Base-by-base conservation (phyloP, 2,888 invertebrate genomes). In the Phyllotreta cruciferae region DNA sequence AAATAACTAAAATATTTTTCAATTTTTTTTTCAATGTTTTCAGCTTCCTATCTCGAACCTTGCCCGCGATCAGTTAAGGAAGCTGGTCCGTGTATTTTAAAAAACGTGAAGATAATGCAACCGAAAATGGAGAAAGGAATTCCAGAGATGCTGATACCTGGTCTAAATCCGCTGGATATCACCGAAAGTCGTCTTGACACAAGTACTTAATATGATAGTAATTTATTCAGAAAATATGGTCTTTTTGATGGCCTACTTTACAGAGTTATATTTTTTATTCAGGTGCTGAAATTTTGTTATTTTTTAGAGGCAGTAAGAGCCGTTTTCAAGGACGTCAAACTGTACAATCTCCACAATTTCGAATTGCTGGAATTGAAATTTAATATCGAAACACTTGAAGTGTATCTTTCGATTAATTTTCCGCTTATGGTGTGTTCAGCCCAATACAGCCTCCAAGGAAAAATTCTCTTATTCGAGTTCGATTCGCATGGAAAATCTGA, bases 401-500 rank as follows among this genome's bases (percentile, higher is more conserved):
- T 89, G 9, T 77, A 83, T 0, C 79, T 88, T 6, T 85, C 84
- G 42, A 71, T 90, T 11, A 81, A 80, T 50, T 85, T 91, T 39
- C 89, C 90, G 0, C 83, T 84, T 47, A 74, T 91, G 35, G 81
- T 82, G 47, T 84, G 90, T 83, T 83, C 81, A 37, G 85, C 88
- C 0, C 80, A 84, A 56, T 91, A 91, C 77, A 81, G 80, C 8
- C 80, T 91, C 24, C 79, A 84, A 6, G 91, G 91, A 7, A 86
- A 86, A 70, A 82, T 91, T 13, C 81, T 91, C 70, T 85, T 90
- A 85, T 77, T 91, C 74, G 89, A 90, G 0, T 83, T 91, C 38
- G 81, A 83, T 9, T 90, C 90, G 34, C 82, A 85, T 1, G 91
- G 91, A 3, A 76, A 80, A 9, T 87, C 87, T 56, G 79, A 82